Percentiles rank a stretch among this genome's conserved stretches.
Conservation (phyloP, 2,797 vertebrate species). For the Sarcoramphus papa region DNA sequence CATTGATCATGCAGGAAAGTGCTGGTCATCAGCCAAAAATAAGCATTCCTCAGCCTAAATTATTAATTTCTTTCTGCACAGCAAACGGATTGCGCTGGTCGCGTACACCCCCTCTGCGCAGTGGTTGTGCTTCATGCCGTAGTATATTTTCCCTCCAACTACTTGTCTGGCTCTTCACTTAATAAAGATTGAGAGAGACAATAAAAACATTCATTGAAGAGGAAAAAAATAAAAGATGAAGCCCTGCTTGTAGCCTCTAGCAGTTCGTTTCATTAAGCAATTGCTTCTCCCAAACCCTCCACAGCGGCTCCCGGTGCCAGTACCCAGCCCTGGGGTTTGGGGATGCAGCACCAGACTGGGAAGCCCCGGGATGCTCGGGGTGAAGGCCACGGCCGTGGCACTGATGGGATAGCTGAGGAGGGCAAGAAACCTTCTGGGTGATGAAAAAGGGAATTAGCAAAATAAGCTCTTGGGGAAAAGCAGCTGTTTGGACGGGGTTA, state of each 20-base stretch:
- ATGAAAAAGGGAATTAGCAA: neutral
- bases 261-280: neutral
- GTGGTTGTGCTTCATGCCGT: neutral
- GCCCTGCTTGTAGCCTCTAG: neutral
- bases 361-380: neutral
- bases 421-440: neutral
- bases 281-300: neutral
- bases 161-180: slow-evolving; percentile 24
- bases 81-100: accelerated
- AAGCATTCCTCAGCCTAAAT: slow-evolving; percentile 5
- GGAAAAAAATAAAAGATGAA: neutral
- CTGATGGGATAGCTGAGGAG: neutral
- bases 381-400: neutral
- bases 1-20: neutral
- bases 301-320: accelerated
- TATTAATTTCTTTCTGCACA: neutral
- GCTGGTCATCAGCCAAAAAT: neutral
- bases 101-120: accelerated
- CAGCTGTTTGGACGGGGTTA: neutral
- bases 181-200: slow-evolving; percentile 47
- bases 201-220: slow-evolving; percentile 39
- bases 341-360: neutral
- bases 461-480: neutral
- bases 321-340: neutral
- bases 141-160: slow-evolving; percentile 19